Evolutionary conservation across 1,140 invertebrate genomes (phyloP), one percentile per base, ranked within the genome.

Genomic region (Antheraea mylitta): DNA sequence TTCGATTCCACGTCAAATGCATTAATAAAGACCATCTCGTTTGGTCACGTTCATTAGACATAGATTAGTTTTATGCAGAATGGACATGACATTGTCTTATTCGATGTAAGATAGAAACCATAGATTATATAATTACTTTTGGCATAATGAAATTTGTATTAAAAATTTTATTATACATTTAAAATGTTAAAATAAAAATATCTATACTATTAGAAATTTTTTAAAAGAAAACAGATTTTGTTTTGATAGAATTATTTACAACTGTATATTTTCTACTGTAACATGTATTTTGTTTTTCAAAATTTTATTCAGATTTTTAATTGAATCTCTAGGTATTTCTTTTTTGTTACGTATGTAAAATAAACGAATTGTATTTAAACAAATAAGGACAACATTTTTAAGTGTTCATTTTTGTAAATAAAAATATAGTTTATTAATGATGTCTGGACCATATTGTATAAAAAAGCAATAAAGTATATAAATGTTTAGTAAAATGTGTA

Each of bases 331-430:
- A 53, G 16, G 45, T n/a, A 13, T 16, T 53, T 53, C 13, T 53
- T 16, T 53, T 53, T 53, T 53, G 11, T 53, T 53, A 16, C 13
- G 45, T 16, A 53, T 53, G 16, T 53, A 53, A 53, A 53, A 53
- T 13, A 53, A n/a, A 53, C 9, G 13, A 9, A 53, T 16, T 53
- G 16, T 53, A 53, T 53, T 42, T 10, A 16, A 37, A 37, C n/a
- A 37, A 36, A 22, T 63, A 63, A 63, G 61, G 30, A 37, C 37
- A 63, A 30, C 61, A 37, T 37, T 37, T 63, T 22, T 30, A 63
- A 37, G 37, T 13, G 30, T 63, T 63, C 30, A 22, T 63, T 63
- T 63, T 37, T 63, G 61, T 63, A 62, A 62, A 62, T 62, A 62
- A 62, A 62, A n/a, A 62, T 48, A 62, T 62, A 63, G 61, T 37